Evolutionary conservation across 2,797 vertebrate genomes (phyloP), one percentile per base, ranked within the genome.

Genomic region (Rhynchotus rufescens): DNA sequence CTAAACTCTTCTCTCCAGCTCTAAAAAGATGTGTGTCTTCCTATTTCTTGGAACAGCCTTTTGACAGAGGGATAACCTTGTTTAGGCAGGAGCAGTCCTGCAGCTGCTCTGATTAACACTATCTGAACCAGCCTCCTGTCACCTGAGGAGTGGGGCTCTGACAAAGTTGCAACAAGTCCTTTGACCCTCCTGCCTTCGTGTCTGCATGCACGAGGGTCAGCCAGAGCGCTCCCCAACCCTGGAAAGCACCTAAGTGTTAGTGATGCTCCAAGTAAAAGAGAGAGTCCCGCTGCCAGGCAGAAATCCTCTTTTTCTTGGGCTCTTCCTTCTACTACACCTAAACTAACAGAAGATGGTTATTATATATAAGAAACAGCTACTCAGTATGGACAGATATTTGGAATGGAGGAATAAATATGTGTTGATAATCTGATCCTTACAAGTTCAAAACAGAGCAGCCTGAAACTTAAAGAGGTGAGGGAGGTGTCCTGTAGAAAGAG

Each of bases 391-490:
- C 60, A 78, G 26, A 0, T 65, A 68, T 80, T 85, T 92, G 92
- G 67, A 94, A 73, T 6, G 5, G 44, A 93, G 49, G 32, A 92
- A 88, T 91, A 90, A 94, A 92, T 86, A 94, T 5, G 61, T 78
- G 71, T 61, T 90, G 89, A 89, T 88, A 32, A 93, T 83, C 38
- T 74, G 57, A 94, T 82, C 54, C 64, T 69, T 90, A 87, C 80
- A 92, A 87, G 95, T 80, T 94, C 65, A 93, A 94, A 95, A 68
- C 86, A 96, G 72, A 97, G 76, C 45, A 64, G 77, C 44, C n/a
- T 64, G 78, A 67, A 25, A 89, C n/a, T 85, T 91, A 59, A 90
- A 93, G 85, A 91, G 80, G 83, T 94, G 85, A 88, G 80, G 57
- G 60, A 83, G 80, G 66, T 56, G 78, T 89, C 73, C 82, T 78